A percentile compares a stretch with the other conserved stretches of the same genome.
phyloP scores from a whole-genome alignment of 35 echinoderm and acorn worm genomes.

The Anneissia japonica region DNA sequence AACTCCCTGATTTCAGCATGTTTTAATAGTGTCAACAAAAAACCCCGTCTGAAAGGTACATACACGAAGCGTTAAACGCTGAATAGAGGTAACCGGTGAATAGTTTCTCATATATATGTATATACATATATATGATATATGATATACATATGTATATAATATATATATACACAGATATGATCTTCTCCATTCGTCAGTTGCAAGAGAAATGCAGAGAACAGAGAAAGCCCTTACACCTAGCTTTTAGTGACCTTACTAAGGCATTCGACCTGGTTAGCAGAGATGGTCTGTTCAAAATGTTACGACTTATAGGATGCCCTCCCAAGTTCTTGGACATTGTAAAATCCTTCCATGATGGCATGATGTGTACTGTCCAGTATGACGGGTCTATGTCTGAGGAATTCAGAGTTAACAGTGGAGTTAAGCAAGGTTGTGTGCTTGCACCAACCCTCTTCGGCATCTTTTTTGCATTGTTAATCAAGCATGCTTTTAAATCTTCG shows the following conservation, averaged over 20 bases:
- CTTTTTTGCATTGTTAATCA: neutral
- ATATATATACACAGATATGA: conserved; percentile 6
- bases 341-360: neutral
- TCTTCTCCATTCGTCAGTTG: conserved; percentile 1
- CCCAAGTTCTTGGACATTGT: neutral
- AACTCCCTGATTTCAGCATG: too few relatives aligned
- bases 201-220: conserved; percentile 17
- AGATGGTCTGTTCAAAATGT: neutral
- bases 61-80: too few relatives aligned
- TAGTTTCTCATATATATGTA: too few relatives aligned
- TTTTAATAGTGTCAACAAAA: too few relatives aligned
- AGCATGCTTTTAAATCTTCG: neutral
- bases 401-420: neutral
- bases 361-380: neutral
- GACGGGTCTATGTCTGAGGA: neutral
- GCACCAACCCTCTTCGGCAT: conserved; percentile 9
- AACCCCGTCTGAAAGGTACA: too few relatives aligned
- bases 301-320: neutral
- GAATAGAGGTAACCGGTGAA: too few relatives aligned
- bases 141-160: too few relatives aligned
- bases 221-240: neutral
- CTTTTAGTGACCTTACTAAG: conserved; percentile 18
- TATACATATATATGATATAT: too few relatives aligned
- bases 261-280: conserved; percentile 19
- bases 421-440: neutral